Evolutionary conservation across 2,113 vertebrate species (phyloP).

Genomic region (Dolichotis patagonum): DNA sequence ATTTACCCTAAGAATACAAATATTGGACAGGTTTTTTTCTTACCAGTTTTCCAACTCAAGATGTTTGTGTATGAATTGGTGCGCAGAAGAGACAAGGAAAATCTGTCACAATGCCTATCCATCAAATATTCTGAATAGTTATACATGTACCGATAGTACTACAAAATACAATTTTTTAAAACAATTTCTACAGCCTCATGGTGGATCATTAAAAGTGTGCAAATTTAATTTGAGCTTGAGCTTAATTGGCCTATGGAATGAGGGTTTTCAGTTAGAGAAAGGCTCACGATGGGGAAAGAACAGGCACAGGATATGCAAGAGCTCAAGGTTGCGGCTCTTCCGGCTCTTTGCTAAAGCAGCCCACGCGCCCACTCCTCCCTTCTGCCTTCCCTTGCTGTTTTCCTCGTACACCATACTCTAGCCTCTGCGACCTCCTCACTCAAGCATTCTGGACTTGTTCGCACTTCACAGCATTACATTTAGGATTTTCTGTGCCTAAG

Average conservation of each 20-base stretch:
- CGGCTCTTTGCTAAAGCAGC: too few relatives aligned
- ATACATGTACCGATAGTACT: background rate
- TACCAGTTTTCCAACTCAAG: background rate
- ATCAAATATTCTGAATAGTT: background rate
- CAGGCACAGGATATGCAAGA: accelerated
- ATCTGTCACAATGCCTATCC: background rate
- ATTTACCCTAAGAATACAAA: background rate
- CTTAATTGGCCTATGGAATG: too few relatives aligned
- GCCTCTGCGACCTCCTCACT: too few relatives aligned
- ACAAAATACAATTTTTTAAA: background rate
- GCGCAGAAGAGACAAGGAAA: background rate
- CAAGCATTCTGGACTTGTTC: too few relatives aligned
- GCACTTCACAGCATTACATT: accelerated
- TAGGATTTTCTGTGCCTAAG: background rate
- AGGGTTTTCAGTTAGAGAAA: background rate
- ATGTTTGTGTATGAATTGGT: background rate
- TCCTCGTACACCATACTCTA: accelerated
- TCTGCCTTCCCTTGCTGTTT: accelerated
- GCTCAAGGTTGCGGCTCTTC: accelerated
- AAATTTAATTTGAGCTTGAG: conserved; percentile 40
- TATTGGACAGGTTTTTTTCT: background rate
- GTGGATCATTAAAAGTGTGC: background rate
- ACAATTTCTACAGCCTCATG: background rate
- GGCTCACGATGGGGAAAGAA: background rate
- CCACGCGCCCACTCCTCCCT: accelerated